Base-by-base conservation (phyloP, 2,113 vertebrate genomes). In the Pteruthius melanotis region DNA sequence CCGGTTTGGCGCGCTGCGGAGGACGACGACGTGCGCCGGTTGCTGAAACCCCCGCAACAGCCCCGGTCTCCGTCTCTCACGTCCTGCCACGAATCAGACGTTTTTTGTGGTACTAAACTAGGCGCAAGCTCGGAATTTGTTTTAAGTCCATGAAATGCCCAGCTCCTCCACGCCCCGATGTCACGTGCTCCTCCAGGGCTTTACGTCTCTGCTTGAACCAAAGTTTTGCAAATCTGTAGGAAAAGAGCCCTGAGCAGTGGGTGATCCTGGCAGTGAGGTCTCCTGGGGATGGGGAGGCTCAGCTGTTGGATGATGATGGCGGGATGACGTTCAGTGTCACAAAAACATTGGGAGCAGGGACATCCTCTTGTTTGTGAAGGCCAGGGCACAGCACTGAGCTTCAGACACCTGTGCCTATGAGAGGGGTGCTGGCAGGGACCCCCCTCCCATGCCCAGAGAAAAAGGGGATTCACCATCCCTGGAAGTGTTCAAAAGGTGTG, bases 41-140 rank as follows among this genome's bases (percentile, higher is more conserved):
- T n/a, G n/a, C n/a, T n/a, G n/a, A n/a, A n/a, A n/a, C n/a, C n/a
- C n/a, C n/a, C n/a, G n/a, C n/a, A n/a, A n/a, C n/a, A n/a, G n/a
- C n/a, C 3, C 6, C 0, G 9, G 1, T 3, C 19, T 3, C 15
- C 6, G 0, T 2, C 7, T 0, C 4, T 1, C n/a, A 0, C 5
- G 3, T 3, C 15, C 2, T 0, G 6, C 3, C 6, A 0, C 0
- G 3, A 0, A 0, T 0, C 5, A 0, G 9, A 2, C 3, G 0
- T 13, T 76, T 53, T 61, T 6, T 9, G 1, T 1, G 28, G 1
- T 2, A 3, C 8, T n/a, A 30, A 53, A 53, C 3, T 20, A 1
- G 33, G 4, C 1, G 1, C 8, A 3, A 1, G 0, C 9, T 3
- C 5, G 2, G 1, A 1, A 4, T 40, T 6, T 8, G 22, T 0